Base-by-base conservation (phyloP, 2,888 invertebrate species). In the Apotomis capreana region DNA sequence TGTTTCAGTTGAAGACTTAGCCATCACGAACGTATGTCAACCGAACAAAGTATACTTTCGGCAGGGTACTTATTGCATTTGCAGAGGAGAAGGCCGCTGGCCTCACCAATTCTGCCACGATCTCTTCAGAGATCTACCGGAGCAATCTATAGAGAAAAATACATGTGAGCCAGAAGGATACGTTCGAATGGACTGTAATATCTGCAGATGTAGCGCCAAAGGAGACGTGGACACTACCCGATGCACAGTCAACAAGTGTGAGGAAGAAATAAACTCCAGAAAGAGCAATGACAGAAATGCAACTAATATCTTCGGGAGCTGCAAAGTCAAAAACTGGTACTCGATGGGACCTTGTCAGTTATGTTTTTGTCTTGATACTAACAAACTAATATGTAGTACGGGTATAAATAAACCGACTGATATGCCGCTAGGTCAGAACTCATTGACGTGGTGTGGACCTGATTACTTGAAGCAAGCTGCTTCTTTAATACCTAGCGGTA, bases 271-370 rank as follows among this genome's bases (percentile, higher is more conserved):
- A 26, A 44, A 10, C 0, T 44, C 40, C 26, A 72, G 71, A 12
- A 75, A 77, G 5, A 79, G 81, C 70, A 74, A 73, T 9, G 57
- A 65, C 1, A 36, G 26, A 26, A 26, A 51, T 1, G 65, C 74
- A 12, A 58, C 58, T 2, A 78, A 76, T 40, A 75, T 86, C 12
- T 80, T 82, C 49, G 85, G 83, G 0, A 84, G 77, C 5, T 91
- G 91, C 69, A 76, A 82, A 73, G 70, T 80, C 0, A 81, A 81
- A 1, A 84, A 78, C 63, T 91, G 91, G 90, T 91, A 91, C 65
- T 87, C 89, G 0, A 64, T 88, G 60, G 85, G 83, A 0, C 84
- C 87, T 1, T 91, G 91, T 37, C 89, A 89, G 74, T 84, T 89
- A 46, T 91, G 91, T 73, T 89, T 80, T 74, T 91, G 91, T 55